Conservation (phyloP, 2,113 vertebrate species). For the Entosphenus tridentatus region DNA sequence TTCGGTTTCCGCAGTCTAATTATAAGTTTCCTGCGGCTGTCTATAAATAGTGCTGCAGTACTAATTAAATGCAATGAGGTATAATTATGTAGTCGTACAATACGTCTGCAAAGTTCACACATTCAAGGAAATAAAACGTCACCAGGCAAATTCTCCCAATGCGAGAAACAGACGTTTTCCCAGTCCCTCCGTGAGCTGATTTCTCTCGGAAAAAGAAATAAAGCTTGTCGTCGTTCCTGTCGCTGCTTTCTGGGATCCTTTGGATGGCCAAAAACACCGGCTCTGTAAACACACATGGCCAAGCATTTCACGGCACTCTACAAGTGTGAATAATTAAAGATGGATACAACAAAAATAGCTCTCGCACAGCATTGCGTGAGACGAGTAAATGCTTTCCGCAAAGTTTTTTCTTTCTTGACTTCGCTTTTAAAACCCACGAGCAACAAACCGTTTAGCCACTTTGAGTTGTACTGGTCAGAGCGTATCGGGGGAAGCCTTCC, state of each 20-base stretch:
- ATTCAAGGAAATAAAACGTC: slow-evolving; percentile 5
- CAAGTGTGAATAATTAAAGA: neutral
- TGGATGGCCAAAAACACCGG: slow-evolving; percentile 73
- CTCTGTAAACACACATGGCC: slow-evolving; percentile 25
- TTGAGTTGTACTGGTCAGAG: slow-evolving; percentile 96
- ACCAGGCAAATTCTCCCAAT: slow-evolving; percentile 94
- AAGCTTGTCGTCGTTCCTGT: slow-evolving; percentile 91
- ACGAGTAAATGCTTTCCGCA: slow-evolving; percentile 8
- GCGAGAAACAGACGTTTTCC: slow-evolving; percentile 65
- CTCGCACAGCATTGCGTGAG: slow-evolving; percentile 2
- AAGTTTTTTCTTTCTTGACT: slow-evolving; percentile 9
- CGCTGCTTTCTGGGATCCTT: slow-evolving; percentile 82
- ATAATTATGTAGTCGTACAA: too few species aligned
- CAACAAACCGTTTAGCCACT: slow-evolving; percentile 77
- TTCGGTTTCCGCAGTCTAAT: too few species aligned
- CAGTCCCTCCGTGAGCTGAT: slow-evolving; percentile 58
- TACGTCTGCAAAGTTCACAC: too few species aligned
- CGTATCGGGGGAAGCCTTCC: slow-evolving; percentile 94
- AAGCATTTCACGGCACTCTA: neutral
- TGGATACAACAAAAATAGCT: slow-evolving; percentile 6
- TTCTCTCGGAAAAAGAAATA: slow-evolving; percentile 99
- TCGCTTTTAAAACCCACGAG: slow-evolving; percentile 4
- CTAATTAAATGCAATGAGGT: too few species aligned
- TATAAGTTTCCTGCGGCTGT: too few species aligned
- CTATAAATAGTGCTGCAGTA: too few species aligned